Base-by-base conservation (phyloP, 2,113 vertebrate genomes). In the Dermatemys mawii region DNA sequence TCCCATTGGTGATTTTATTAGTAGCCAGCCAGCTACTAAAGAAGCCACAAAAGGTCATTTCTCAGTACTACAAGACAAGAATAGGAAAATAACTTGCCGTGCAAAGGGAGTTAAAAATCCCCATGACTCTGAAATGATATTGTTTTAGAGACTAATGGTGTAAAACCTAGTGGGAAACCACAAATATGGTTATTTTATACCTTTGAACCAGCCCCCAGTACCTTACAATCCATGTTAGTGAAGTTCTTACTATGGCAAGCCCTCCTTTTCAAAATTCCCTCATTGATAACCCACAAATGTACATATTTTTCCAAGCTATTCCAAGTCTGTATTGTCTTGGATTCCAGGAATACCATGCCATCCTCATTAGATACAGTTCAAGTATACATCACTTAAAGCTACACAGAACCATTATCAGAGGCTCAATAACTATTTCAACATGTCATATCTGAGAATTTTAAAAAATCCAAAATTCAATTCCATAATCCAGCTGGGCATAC, bases 11-110 rank as follows among this genome's bases (percentile, higher is more conserved):
- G 67, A 94, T 50, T 50, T 78, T 50, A 86, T 53, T 53, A 86
- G 86, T 78, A 83, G 86, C 57, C 86, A 91, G 75, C 67, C 95
- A 89, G 73, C 91, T 76, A 38, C n/a, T 38, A 70, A 38, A 94
- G 76, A 88, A 83, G 51, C 82, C 83, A 50, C 49, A 19, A 0
- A 48, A 87, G 60, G 92, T 32, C 78, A 63, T 48, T 91, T 87
- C 73, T 76, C 70, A 90, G 50, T 88, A n/a, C 35, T 91, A 14
- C 24, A 41, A 60, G 79, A 94, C 46, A 0, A 89, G 19, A 90
- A 60, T 44, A 78, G 73, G 38, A 79, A 38, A 79, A 48, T 21
- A 29, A 21, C 51, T 90, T 57, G 48, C 35, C 3, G 26, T 79
- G 70, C 27, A 14, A 73, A 92, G 0, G 29, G 44, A 89, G n/a